These are phyloP conservation scores for Platysteira castanea DNA, from an alignment of 2,113 vertebrate genomes.

Conservation along the genomic window DNA sequence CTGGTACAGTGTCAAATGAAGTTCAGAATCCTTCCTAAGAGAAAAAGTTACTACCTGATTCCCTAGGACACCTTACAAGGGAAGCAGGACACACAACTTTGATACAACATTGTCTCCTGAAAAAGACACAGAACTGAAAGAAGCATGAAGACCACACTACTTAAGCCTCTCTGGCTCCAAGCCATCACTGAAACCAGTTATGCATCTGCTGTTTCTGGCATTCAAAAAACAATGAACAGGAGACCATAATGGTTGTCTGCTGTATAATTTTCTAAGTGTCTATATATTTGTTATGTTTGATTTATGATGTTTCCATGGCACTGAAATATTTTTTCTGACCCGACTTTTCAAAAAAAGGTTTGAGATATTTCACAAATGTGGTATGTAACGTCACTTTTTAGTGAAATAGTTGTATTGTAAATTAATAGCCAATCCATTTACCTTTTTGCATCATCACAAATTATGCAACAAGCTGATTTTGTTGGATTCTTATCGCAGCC, in stretches of 20 bases:
- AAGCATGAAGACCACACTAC: background rate
- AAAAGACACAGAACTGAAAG: background rate
- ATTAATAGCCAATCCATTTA: background rate
- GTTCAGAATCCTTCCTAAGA: background rate
- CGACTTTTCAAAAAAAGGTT: background rate
- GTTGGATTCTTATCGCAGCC: background rate
- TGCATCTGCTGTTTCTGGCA: background rate
- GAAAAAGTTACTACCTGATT: background rate
- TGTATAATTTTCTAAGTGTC: background rate
- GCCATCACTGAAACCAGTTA: background rate
- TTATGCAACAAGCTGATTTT: background rate
- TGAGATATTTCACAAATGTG: background rate
- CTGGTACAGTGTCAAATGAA: background rate
- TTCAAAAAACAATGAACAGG: background rate
- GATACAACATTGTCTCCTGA: background rate
- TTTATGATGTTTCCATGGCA: background rate
- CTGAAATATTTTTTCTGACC: background rate
- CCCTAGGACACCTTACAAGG: background rate
- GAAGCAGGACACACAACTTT: background rate
- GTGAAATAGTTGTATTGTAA: background rate
- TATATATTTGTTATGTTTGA: background rate
- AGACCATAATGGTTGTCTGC: background rate
- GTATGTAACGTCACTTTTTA: background rate
- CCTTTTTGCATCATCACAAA: background rate
- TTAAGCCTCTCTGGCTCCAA: background rate